These are phyloP conservation scores for Brachystomella parvula DNA, from an alignment of 1,140 invertebrate species.

Conservation along the genomic window DNA sequence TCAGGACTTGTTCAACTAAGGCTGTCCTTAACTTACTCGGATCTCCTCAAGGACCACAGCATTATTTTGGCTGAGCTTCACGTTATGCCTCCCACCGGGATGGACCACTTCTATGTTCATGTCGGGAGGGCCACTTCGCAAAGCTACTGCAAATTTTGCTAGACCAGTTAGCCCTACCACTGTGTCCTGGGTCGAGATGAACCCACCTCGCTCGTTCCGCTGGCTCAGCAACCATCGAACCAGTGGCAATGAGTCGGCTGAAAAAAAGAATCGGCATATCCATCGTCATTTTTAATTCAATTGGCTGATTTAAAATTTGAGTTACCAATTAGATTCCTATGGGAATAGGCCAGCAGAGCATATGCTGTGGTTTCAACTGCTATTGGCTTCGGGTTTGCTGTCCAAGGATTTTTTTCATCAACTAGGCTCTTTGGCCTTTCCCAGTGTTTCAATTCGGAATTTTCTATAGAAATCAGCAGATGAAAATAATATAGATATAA, in stretches of 20 bases:
- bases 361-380: slow-evolving; percentile 86
- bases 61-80: slow-evolving; percentile 57
- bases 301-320: background rate
- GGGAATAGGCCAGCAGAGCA: slow-evolving; percentile 60
- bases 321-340: slow-evolving; percentile 50
- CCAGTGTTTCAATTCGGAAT: slow-evolving; percentile 33
- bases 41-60: slow-evolving; percentile 66
- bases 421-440: slow-evolving; percentile 39
- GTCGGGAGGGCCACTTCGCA: slow-evolving; percentile 50
- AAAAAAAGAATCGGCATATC: background rate
- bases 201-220: slow-evolving; percentile 71
- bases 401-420: slow-evolving; percentile 65
- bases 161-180: slow-evolving; percentile 53
- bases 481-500: background rate
- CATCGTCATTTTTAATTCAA: background rate
- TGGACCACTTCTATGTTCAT: slow-evolving; percentile 50
- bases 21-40: slow-evolving; percentile 41
- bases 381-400: slow-evolving; percentile 57
- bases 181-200: slow-evolving; percentile 61
- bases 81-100: slow-evolving; percentile 50
- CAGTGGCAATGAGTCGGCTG: slow-evolving; percentile 62
- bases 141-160: slow-evolving; percentile 58
- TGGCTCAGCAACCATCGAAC: slow-evolving; percentile 76
- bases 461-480: slow-evolving; percentile 13
- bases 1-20: background rate